Percentiles rank a stretch among this genome's conserved stretches.
These are phyloP conservation scores for Meandrusa payeni DNA, from an alignment of 2,888 invertebrate species.

Conservation along the genomic window DNA sequence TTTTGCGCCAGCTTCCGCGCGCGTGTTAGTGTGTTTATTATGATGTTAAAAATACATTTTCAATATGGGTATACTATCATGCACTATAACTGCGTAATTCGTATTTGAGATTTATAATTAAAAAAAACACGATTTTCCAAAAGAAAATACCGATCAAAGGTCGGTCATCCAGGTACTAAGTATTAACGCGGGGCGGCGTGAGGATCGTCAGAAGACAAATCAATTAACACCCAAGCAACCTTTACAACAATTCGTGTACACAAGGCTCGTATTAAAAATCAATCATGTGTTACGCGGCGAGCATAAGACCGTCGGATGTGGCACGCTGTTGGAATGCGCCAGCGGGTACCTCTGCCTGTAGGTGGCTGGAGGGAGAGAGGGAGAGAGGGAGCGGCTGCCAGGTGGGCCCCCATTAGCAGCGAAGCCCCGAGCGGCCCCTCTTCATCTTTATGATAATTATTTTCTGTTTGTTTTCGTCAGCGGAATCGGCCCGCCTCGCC, in stretches of 20 bases:
- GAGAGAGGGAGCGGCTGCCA: conserved; percentile 49
- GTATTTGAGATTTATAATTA: not conserved
- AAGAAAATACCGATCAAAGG: too few species aligned
- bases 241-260: conserved; percentile 22
- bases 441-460: conserved; percentile 82
- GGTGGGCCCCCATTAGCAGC: conserved; percentile 78
- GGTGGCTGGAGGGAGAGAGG: conserved; percentile 32
- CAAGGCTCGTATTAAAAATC: conserved; percentile 34
- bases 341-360: conserved; percentile 36
- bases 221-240: conserved; percentile 16
- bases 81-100: too few species aligned
- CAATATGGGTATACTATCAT: too few species aligned
- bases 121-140: too few species aligned
- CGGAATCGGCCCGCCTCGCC: conserved; percentile 77
- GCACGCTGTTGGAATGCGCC: conserved; percentile 46
- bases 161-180: too few species aligned
- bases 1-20: too few species aligned
- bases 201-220: not conserved
- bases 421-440: conserved; percentile 75
- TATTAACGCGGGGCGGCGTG: not conserved
- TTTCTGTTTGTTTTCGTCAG: conserved; percentile 81
- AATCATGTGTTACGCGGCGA: conserved; percentile 31
- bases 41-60: too few species aligned
- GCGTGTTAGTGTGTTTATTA: too few species aligned
- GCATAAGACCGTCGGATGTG: conserved; percentile 35